Conservation (phyloP, 2,797 vertebrate genomes). For the Paedocypris micromegethes region DNA sequence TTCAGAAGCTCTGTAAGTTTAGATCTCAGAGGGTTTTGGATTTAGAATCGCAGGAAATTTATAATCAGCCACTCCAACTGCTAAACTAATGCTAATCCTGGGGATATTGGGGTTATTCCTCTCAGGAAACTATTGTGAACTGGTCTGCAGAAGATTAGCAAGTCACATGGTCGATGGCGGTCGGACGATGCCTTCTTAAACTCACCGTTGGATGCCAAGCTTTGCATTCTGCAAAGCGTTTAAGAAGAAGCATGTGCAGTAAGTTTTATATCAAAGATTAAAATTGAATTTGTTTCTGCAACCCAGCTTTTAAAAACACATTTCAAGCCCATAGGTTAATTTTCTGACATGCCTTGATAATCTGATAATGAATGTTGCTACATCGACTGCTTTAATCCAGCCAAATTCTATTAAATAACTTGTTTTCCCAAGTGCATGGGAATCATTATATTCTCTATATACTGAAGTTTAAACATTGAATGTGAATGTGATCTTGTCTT, state of each 20-base stretch:
- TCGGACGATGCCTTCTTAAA: conserved; percentile 22
- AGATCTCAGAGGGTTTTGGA: conserved; percentile 13
- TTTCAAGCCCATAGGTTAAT: too few species aligned
- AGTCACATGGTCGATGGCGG: conserved; percentile 48
- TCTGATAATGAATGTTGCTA: too few species aligned
- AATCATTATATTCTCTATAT: too few species aligned
- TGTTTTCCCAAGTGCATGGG: too few species aligned
- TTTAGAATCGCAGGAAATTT: conserved; percentile 18
- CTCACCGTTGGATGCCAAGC: conserved; percentile 30
- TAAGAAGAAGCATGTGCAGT: conserved; percentile 14
- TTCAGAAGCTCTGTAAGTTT: conserved; percentile 1
- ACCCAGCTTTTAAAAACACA: too few species aligned
- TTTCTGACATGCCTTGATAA: too few species aligned
- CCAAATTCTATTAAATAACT: too few species aligned
- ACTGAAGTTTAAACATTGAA: too few species aligned
- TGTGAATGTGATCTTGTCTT: too few species aligned
- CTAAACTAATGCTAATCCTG: conserved; percentile 45
- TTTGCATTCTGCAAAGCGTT: conserved; percentile 45
- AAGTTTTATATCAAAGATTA: conserved; percentile 5
- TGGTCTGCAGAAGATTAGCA: conserved; percentile 42
- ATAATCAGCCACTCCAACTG: conserved; percentile 15
- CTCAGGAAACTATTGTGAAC: conserved; percentile 44
- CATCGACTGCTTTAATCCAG: too few species aligned
- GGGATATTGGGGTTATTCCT: conserved; percentile 39
- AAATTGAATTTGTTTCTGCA: too few species aligned